Evolutionary conservation across 2,888 invertebrate species (phyloP), one percentile per base, ranked within the genome.

Genomic region (Drosophila subquinaria): DNA sequence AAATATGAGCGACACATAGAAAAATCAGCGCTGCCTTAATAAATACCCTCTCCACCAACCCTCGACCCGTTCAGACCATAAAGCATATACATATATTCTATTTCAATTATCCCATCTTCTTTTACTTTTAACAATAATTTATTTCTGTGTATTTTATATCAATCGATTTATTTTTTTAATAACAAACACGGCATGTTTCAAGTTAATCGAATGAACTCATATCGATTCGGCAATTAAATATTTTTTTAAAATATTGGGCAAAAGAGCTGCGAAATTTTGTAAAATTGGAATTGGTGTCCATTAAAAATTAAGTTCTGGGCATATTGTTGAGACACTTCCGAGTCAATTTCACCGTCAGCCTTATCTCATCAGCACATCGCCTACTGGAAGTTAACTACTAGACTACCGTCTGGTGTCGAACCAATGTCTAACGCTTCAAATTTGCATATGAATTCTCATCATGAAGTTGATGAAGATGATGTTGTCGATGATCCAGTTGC

Each of bases 381-480:
- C 50, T 56, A 60, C 53, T 52, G 42, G 38, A 47, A 35, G 20
- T 23, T 57, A 51, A 38, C 23, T 15, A 48, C 43, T 53, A 52
- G 23, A 15, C 40, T 45, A 17, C 20, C 9, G 42, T 60, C 48
- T 45, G 20, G 8, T 45, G 43, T 23, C 20, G 47, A 60, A 35
- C 40, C 43, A 45, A 36, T 63, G 53, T 74, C 73, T 76, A 79
- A 69, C 75, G 78, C 67, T 69, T 57, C 52, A 79, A 62, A 85
- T 82, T 83, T 78, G 75, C 89, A 88, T 84, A 75, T 73, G 85
- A 75, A 76, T 81, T 56, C 69, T 76, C 72, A 82, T 90, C 81
- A 87, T 90, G 76, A 76, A 59, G 81, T 70, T 67, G 60, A 69
- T 79, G 68, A 68, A 69, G 82, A 79, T 62, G 51, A 40, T 59